Evolutionary conservation across 2,888 invertebrate genomes (phyloP), one percentile per base, ranked within the genome.

Genomic region (Stenichneumon culpator): DNA sequence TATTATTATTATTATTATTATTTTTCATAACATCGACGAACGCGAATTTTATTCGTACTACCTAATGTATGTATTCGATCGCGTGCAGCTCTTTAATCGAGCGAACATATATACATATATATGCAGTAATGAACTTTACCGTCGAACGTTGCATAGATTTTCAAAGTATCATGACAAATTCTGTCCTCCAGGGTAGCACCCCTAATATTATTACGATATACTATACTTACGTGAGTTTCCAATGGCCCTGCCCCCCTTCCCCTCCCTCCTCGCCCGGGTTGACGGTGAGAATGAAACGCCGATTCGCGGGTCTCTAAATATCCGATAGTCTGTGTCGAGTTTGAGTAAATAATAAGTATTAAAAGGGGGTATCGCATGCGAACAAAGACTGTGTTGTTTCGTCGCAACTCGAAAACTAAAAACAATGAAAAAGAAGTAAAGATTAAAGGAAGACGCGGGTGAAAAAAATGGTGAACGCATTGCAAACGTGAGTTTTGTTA

Each of bases 321-420:
- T 60, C 67, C 60, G 69, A 74, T 82, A 88, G 75, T 82, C 75
- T 60, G 73, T 78, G 82, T 84, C 86, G 83, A 89, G 83, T 88
- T 88, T 89, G 19, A 82, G 54, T 75, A 63, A 86, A 79, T 89
- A 87, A 83, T 86, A 88, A 91, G 90, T 90, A 91, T 91, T 91
- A 90, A 82, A 88, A 89, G 79, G 82, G 70, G 70, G 86, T 90
- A 87, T 89, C 89, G 88, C 87, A 86, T 88, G 88, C 83, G 79
- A 88, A 86, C 86, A 77, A 86, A 87, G 82, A 89, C 88, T 86
- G 79, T 57, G 84, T 86, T 85, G 80, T 81, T 65, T 81, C 50
- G 70, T 85, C 68, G 65, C 70, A 75, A 82, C 70, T 79, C 52
- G 32, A 75, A 75, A 70, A 75, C 44, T 44, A 67, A 57, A 22